Evolutionary conservation across 2,797 vertebrate species (phyloP), one percentile per base, ranked within the genome.

Genomic region (Helostoma temminkii): DNA sequence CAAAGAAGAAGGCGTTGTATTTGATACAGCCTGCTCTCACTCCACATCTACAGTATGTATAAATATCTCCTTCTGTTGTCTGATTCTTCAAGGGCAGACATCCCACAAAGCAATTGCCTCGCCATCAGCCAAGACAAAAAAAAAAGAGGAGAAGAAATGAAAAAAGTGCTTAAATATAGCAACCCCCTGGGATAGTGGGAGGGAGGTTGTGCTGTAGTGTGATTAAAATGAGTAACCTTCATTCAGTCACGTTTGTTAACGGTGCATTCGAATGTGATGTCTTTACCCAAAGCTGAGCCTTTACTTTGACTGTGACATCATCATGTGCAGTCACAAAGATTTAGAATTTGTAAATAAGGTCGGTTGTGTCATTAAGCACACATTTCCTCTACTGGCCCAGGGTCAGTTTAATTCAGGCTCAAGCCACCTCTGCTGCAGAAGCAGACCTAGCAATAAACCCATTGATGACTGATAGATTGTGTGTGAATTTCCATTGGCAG

Each of bases 101-200:
- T 90, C 85, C 85, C 77, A 87, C 86, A 84, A 88, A 89, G 87
- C 89, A 72, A 89, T 78, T 88, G 82, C 85, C 61, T 85, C 71
- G 79, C 87, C 84, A 89, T 88, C 86, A 91, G 88, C 88, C 82
- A 83, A 82, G 66, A 86, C 80, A 59, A 84, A 86, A 87, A 50
- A 62, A 84, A 86, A 87, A 85, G 67, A 67, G 66, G 36, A 80
- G 63, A 81, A 85, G 75, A 84, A 88, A 89, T 88, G 80, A 90
- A 90, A 89, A n/a, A 91, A 88, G 83, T 86, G 89, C 84, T 92
- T 91, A 93, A 93, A 92, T 92, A 92, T 91, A 93, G 90, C 80
- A 88, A 71, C 80, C 82, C 85, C 80, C 74, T 76, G 85, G 83
- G 91, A 91, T 56, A 68, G 82, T 71, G 66, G 77, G 77, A 81